Evolutionary conservation across 2,888 invertebrate genomes (phyloP), one percentile per base, ranked within the genome.

Genomic region (Eristalinus aeneus): DNA sequence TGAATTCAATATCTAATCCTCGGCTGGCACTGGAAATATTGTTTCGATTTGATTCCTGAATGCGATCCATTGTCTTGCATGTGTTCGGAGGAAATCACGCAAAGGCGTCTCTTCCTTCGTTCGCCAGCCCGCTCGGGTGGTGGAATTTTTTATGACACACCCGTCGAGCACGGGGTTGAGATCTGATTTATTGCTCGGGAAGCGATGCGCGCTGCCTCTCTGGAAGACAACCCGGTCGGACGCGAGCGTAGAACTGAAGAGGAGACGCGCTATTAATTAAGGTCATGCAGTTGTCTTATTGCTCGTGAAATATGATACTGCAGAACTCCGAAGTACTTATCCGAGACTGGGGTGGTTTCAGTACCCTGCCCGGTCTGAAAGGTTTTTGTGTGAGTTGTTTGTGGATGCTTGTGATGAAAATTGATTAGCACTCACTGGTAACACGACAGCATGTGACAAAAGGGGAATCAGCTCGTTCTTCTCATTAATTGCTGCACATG

Each of bases 1-100:
- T 65, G 58, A 56, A 74, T 58, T 74, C 65, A 58, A 74, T 74
- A 74, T 22, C 60, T 60, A 71, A 58, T 56, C 56, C 64, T 20
- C 27, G 20, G 34, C 27, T 74, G 56, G 39, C 56, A 56, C 39
- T 65, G 20, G 27, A 74, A 74, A 58, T 65, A 74, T 74, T 73
- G 56, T 31, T 73, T 73, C 64, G 34, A 73, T 73, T 31, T 64
- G 54, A 64, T 20, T 56, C 16, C 36, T 23, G 22, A 53, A 68
- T 68, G 34, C 22, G 27, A 58, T 23, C 56, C 56, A 64, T 64
- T 73, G 23, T 27, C 27, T 23, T 63, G 20, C 36, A 58, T 27
- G 39, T 46, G 60, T 71, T 23, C 11, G 61, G 23, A 11, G 23
- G 32, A 64, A 64, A 64, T 64, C 65, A 58, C 56, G 36, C 65